Evolutionary conservation across 2,888 invertebrate genomes (phyloP).

Genomic region (Mongoloraphidia duomilia): DNA sequence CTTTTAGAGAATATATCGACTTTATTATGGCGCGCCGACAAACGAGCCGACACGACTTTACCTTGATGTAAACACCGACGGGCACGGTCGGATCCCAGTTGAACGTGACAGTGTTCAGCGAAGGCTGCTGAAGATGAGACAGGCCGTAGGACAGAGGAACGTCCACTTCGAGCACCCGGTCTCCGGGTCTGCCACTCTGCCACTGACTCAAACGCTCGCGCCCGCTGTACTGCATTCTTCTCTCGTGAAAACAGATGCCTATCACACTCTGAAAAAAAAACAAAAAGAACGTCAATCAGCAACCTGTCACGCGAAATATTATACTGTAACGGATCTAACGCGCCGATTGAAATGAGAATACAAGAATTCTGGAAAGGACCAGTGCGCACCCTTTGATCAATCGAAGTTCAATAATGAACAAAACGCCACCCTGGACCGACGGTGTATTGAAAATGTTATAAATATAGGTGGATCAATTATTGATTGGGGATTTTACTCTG

Average conservation of each 20-base stretch:
- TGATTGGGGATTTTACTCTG: no score
- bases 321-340: no score
- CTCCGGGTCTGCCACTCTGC: constrained; percentile 80
- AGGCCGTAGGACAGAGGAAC: constrained; percentile 88
- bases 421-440: no score
- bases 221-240: constrained; percentile 89
- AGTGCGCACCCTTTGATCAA: no score
- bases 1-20: no score
- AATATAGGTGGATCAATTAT: no score
- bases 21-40: no score
- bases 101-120: constrained; percentile 72
- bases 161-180: constrained; percentile 84
- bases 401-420: no score
- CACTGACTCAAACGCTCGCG: constrained; percentile 85
- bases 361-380: no score
- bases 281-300: not conserved
- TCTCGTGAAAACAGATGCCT: constrained; percentile 90
- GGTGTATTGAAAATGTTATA: no score
- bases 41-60: constrained; percentile 24
- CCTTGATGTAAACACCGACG: constrained; percentile 88
- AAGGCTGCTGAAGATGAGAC: constrained; percentile 64
- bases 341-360: no score
- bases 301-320: no score
- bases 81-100: constrained; percentile 95
- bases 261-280: constrained; percentile 56